These are phyloP conservation scores for Sabatieria punctata DNA, from an alignment of 2,888 invertebrate species.

Conservation along the genomic window DNA sequence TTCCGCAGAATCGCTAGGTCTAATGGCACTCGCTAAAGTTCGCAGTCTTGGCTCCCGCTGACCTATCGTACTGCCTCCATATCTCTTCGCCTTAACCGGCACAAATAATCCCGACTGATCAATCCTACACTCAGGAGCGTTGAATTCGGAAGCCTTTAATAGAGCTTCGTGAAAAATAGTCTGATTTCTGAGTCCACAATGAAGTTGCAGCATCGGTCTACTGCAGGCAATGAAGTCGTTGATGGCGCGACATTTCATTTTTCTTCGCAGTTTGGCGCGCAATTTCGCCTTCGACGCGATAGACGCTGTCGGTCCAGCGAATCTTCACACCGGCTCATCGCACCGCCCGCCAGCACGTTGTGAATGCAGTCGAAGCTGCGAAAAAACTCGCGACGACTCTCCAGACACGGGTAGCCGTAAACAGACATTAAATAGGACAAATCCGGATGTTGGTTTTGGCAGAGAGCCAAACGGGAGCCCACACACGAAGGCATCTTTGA, in stretches of 20 bases:
- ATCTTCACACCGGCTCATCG: not conserved
- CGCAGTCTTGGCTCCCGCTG: too few relatives aligned
- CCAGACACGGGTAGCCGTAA: not conserved
- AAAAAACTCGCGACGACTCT: not conserved
- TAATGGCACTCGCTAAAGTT: too few relatives aligned
- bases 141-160: not conserved
- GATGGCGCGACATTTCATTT: not conserved
- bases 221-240: not conserved
- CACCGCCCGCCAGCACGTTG: not conserved
- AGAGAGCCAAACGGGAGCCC: not conserved
- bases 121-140: not conserved
- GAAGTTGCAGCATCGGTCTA: not conserved
- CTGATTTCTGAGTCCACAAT: not conserved
- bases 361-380: not conserved
- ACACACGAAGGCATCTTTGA: not conserved
- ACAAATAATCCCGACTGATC: not conserved
- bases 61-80: too few relatives aligned
- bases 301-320: not conserved
- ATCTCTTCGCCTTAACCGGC: too few relatives aligned
- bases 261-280: not conserved
- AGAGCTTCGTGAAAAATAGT: not conserved
- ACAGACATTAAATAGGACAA: not conserved
- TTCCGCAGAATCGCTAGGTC: too few relatives aligned
- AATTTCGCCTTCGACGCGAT: not conserved
- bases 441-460: not conserved